A percentile compares a stretch with the other conserved stretches of the same genome.
Evolutionary conservation across 2,888 invertebrate genomes (phyloP).

Genomic region (Scaptomyza flava): DNA sequence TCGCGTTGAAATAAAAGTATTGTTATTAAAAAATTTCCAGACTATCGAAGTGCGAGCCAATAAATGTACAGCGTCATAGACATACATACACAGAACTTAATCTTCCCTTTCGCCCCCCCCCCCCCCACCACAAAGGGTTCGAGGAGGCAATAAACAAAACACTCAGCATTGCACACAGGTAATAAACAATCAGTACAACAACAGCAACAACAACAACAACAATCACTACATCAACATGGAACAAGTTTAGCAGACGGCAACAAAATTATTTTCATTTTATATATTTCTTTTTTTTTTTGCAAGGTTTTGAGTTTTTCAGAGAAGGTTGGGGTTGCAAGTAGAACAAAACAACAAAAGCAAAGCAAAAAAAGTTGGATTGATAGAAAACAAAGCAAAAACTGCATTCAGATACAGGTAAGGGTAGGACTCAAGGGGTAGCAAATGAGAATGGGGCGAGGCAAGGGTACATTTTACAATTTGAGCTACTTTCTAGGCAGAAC

Average conservation of each 20-base stretch:
- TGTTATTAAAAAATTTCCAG: conserved; percentile 47
- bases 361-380: neutral
- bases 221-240: neutral
- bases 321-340: neutral
- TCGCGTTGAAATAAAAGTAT: neutral
- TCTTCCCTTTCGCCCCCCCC: neutral
- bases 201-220: conserved; percentile 4
- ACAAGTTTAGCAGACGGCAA: conserved; percentile 34
- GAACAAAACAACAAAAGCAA: conserved; percentile 12
- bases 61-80: conserved; percentile 47
- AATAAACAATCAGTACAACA: conserved; percentile 60
- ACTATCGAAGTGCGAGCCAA: conserved; percentile 44
- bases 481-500: conserved; percentile 18
- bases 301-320: neutral
- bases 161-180: conserved; percentile 65
- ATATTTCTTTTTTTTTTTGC: too few species aligned
- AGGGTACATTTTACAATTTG: neutral
- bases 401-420: conserved; percentile 4
- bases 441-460: neutral
- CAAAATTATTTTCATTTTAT: conserved; percentile 24
- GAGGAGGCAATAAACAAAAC: conserved; percentile 64
- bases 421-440: too few species aligned
- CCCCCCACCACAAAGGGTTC: neutral
- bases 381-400: conserved; percentile 1
- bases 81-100: neutral